A percentile compares a stretch with the other conserved stretches of the same genome.
Conservation (phyloP, 2,113 vertebrate genomes). For the Rhinopithecus roxellana region DNA sequence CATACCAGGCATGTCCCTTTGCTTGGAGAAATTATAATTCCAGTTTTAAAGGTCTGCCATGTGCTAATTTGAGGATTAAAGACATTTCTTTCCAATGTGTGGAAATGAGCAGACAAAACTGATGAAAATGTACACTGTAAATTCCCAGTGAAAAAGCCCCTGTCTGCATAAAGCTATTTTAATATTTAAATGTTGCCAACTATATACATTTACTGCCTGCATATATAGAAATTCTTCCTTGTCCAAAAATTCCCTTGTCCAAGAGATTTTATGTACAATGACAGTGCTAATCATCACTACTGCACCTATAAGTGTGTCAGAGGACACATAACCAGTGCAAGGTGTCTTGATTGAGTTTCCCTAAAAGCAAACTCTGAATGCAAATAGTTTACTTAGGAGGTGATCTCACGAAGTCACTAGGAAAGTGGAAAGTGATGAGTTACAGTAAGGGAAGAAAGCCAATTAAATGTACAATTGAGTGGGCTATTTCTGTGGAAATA, state of each 20-base stretch:
- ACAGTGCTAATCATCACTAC: neutral
- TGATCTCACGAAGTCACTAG: neutral
- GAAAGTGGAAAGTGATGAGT: neutral
- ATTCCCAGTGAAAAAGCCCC: conserved; percentile 29
- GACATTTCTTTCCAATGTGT: neutral
- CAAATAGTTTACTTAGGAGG: neutral
- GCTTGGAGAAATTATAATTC: neutral
- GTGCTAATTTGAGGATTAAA: conserved; percentile 14
- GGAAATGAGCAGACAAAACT: neutral
- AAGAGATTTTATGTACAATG: neutral
- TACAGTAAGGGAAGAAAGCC: neutral
- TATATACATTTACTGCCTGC: neutral
- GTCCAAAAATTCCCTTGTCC: neutral
- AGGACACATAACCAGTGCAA: neutral
- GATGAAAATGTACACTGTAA: conserved; percentile 24
- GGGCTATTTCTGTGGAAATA: neutral
- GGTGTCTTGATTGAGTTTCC: neutral
- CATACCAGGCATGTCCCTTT: neutral
- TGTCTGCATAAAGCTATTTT: neutral
- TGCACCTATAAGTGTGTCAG: neutral
- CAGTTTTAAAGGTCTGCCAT: neutral
- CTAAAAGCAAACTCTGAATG: neutral
- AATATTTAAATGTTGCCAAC: neutral
- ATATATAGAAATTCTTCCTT: conserved; percentile 17
- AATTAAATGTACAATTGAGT: neutral